phyloP scores from a whole-genome alignment of 1,140 invertebrate species.

The Hycleus cichorii region DNA sequence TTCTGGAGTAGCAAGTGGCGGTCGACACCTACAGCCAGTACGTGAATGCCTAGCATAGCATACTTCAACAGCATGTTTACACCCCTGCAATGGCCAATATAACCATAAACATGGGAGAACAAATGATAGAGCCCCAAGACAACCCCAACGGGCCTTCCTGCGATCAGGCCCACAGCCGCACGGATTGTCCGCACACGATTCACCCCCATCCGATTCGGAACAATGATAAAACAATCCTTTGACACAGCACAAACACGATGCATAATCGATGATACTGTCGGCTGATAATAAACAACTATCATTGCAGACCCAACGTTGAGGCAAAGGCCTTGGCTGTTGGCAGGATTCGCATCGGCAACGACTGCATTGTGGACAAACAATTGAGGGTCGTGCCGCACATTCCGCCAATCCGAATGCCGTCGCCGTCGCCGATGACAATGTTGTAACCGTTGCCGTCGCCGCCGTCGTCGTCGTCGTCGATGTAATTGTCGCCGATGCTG shows the following conservation, averaged over 20 bases:
- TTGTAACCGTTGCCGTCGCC: slow-evolving; percentile 31
- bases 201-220: slow-evolving; percentile 60
- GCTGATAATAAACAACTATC: slow-evolving; percentile 79
- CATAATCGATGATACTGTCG: slow-evolving; percentile 77
- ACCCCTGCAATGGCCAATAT: slow-evolving; percentile 84
- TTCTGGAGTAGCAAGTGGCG: slow-evolving; percentile 48
- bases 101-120: slow-evolving; percentile 82
- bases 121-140: slow-evolving; percentile 69
- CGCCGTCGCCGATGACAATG: slow-evolving; percentile 23
- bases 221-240: slow-evolving; percentile 91
- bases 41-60: slow-evolving; percentile 71
- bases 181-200: slow-evolving; percentile 72
- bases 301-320: slow-evolving; percentile 81
- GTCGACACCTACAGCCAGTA: slow-evolving; percentile 50
- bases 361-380: slow-evolving; percentile 57
- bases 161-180: slow-evolving; percentile 72
- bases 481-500: slow-evolving; percentile 31
- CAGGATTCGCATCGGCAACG: slow-evolving; percentile 82
- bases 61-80: slow-evolving; percentile 67
- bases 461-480: slow-evolving; percentile 1
- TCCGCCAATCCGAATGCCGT: slow-evolving; percentile 3
- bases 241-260: slow-evolving; percentile 87
- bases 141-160: slow-evolving; percentile 70
- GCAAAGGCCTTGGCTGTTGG: slow-evolving; percentile 71
- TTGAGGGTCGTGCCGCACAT: slow-evolving; percentile 26